A percentile compares a stretch with the other conserved stretches of the same genome.
Conservation (phyloP, 2,888 invertebrate species). For the Drosophila stalkeri region DNA sequence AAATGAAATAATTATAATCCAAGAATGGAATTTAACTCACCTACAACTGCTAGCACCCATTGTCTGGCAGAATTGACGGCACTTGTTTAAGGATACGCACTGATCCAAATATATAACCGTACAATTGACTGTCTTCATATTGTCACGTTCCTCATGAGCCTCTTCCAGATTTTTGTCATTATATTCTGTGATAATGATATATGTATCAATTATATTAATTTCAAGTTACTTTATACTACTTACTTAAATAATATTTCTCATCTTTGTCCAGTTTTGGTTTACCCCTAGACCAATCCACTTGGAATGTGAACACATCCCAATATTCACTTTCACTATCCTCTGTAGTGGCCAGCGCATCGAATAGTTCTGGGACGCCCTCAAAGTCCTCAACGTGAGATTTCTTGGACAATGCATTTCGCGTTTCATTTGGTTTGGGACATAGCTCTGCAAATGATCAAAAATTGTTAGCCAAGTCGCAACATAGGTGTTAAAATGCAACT, state of each 20-base stretch:
- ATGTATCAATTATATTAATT: not conserved
- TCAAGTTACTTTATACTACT: conserved; percentile 78
- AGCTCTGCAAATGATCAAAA: conserved; percentile 88
- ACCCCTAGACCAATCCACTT: conserved; percentile 87
- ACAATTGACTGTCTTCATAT: conserved; percentile 91
- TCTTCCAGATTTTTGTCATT: conserved; percentile 88
- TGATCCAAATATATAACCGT: conserved; percentile 96
- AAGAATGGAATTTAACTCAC: conserved; percentile 47
- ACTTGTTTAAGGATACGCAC: conserved; percentile 95
- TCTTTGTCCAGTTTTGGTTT: conserved; percentile 89
- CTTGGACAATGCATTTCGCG: conserved; percentile 89
- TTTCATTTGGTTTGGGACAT: conserved; percentile 94
- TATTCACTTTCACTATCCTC: conserved; percentile 87
- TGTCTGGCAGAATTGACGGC: conserved; percentile 90
- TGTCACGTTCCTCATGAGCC: conserved; percentile 82
- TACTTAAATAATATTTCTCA: conserved; percentile 90
- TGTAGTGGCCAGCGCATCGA: conserved; percentile 90
- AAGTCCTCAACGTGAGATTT: conserved; percentile 95
- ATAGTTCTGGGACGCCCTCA: conserved; percentile 93
- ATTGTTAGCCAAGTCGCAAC: not conserved
- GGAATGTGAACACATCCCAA: conserved; percentile 94
- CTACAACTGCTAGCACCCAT: conserved; percentile 85
- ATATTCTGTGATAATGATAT: conserved; percentile 86
- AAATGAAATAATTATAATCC: not conserved
- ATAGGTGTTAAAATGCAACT: conserved; percentile 38